Percentiles rank a stretch among this genome's conserved stretches.
These are phyloP conservation scores for Chamaedrilus cognettii DNA, from an alignment of 2,888 invertebrate species.

Conservation along the genomic window DNA sequence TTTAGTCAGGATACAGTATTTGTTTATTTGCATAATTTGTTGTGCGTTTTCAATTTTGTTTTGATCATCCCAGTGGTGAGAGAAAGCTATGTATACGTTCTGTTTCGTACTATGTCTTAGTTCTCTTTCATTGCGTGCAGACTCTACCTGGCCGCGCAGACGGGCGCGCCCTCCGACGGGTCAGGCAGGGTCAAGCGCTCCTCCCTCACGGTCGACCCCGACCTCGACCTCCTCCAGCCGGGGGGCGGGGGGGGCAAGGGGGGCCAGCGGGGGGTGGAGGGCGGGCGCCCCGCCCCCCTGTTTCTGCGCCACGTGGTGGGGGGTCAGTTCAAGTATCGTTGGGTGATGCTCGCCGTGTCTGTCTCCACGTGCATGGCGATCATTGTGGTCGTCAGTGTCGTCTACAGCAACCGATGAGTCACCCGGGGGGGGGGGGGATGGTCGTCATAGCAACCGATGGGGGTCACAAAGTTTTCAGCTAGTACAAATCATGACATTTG, in stretches of 20 bases:
- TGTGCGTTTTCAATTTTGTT: not conserved
- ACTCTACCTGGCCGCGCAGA: constrained; percentile 25
- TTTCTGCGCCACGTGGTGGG: constrained; percentile 38
- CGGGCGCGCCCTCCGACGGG: constrained; percentile 10
- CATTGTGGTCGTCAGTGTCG: constrained; percentile 40
- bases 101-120: not conserved
- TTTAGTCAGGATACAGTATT: too few relatives aligned
- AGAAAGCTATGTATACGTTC: not conserved
- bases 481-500: too few relatives aligned
- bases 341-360: constrained; percentile 36
- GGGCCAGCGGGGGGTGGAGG: not conserved
- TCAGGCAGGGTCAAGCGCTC: constrained; percentile 10
- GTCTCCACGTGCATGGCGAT: constrained; percentile 36
- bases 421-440: too few relatives aligned
- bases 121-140: not conserved
- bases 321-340: constrained; percentile 37
- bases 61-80: too few relatives aligned
- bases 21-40: not conserved
- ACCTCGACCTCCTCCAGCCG: constrained; percentile 2
- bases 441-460: too few relatives aligned
- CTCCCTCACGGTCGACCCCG: constrained; percentile 2
- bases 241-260: not conserved
- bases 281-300: constrained; percentile 26
- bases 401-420: constrained; percentile 41
- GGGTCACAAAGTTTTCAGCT: too few relatives aligned